Conservation (phyloP, 30 jellyfish, hydroid and myxozoan species). For the Aurelia coerulea region DNA sequence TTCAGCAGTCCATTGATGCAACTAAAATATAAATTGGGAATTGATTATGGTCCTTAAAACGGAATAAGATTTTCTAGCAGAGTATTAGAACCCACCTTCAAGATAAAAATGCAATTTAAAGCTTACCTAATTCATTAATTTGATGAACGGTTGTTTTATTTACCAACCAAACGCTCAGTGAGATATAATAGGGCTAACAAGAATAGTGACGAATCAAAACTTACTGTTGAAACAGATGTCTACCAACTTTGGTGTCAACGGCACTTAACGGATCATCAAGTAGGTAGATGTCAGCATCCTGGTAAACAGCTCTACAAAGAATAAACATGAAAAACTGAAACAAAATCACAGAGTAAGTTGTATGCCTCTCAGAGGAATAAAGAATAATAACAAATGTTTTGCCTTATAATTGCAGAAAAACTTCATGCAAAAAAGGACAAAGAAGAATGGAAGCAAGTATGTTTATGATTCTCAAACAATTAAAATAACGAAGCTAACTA, state of each 20-base stretch:
- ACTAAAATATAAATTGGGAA: slow-evolving; percentile 18
- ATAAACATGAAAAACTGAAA: neutral
- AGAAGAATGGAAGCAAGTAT: too few species aligned
- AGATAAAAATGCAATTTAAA: neutral
- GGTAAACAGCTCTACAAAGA: slow-evolving; percentile 84
- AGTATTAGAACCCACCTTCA: neutral
- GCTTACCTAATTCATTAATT: too few species aligned
- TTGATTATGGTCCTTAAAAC: neutral
- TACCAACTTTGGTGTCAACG: slow-evolving; percentile 92
- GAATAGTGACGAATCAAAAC: neutral
- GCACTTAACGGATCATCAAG: slow-evolving; percentile 94
- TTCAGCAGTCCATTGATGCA: slow-evolving; percentile 77
- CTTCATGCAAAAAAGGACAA: too few species aligned
- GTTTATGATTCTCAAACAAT: too few species aligned
- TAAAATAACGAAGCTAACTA: too few species aligned
- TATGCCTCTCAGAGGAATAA: neutral
- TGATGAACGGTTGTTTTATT: too few species aligned
- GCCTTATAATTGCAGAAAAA: too few species aligned
- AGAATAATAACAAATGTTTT: neutral
- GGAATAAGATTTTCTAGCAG: neutral
- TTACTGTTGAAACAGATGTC: slow-evolving; percentile 80
- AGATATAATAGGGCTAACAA: neutral
- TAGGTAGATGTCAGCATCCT: slow-evolving; percentile 79
- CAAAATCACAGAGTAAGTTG: neutral
- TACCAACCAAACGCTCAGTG: neutral